Evolutionary conservation across 2,888 invertebrate genomes (phyloP).

Genomic region (Anoplius nigerrimus): DNA sequence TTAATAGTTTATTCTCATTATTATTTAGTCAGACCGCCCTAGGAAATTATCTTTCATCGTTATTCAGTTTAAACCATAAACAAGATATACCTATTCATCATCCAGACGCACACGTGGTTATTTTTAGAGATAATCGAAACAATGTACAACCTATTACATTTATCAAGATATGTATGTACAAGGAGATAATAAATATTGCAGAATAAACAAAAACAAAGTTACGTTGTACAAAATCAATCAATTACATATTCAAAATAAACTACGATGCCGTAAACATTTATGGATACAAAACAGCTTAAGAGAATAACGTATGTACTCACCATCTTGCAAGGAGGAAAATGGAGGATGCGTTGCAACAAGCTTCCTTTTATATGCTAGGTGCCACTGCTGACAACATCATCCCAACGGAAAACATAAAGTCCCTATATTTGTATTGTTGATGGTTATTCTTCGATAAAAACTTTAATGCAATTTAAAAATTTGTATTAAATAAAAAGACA

Average conservation of each 20-base stretch:
- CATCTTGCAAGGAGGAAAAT: constrained; percentile 62
- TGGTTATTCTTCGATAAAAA: too few relatives aligned
- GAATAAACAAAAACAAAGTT: neutral
- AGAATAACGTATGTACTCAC: constrained; percentile 47
- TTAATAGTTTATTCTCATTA: constrained; percentile 15
- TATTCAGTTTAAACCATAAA: constrained; percentile 84
- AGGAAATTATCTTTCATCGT: constrained; percentile 81
- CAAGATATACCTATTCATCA: constrained; percentile 81
- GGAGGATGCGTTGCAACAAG: constrained; percentile 47
- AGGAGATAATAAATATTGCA: constrained; percentile 4
- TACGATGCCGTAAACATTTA: constrained; percentile 32
- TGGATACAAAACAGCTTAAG: constrained; percentile 33
- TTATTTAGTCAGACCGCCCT: constrained; percentile 83
- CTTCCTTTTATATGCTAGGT: neutral
- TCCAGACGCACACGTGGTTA: constrained; percentile 15
- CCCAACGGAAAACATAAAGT: neutral
- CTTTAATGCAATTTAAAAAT: too few relatives aligned
- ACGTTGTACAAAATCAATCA: neutral
- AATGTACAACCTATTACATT: neutral
- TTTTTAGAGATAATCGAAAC: neutral
- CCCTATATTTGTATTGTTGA: neutral
- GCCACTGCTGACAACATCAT: neutral
- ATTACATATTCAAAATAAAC: constrained; percentile 9
- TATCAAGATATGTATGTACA: neutral
- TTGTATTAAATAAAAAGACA: too few relatives aligned